These are phyloP conservation scores for Cantharis rustica DNA, from an alignment of 2,888 invertebrate genomes.

Conservation along the genomic window DNA sequence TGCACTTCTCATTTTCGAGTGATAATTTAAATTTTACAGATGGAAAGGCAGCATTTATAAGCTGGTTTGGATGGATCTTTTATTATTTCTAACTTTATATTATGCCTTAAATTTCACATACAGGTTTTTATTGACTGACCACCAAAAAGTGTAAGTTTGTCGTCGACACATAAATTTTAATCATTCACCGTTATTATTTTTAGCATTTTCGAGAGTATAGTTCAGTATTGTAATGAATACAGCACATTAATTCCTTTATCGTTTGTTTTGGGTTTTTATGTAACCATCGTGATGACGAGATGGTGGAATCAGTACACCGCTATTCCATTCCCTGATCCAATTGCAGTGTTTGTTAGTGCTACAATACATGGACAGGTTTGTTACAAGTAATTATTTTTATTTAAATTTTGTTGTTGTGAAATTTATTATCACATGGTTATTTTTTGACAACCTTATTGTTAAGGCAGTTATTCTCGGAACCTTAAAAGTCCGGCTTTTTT, in stretches of 20 bases:
- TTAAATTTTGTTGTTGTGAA: neutral
- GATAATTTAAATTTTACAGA: constrained; percentile 62
- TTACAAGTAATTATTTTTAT: constrained; percentile 5
- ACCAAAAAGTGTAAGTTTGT: constrained; percentile 69
- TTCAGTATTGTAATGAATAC: constrained; percentile 83
- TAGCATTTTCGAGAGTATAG: constrained; percentile 82
- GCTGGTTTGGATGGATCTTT: constrained; percentile 86
- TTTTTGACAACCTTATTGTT: too few species aligned
- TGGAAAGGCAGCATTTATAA: constrained; percentile 97
- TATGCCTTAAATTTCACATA: constrained; percentile 80
- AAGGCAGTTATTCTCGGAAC: too few species aligned
- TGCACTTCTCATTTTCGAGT: constrained; percentile 12
- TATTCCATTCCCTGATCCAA: constrained; percentile 87
- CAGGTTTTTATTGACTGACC: constrained; percentile 68
- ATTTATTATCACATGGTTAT: neutral
- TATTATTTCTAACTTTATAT: constrained; percentile 78
- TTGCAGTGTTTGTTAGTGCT: constrained; percentile 84
- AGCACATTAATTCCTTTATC: constrained; percentile 89
- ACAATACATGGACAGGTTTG: constrained; percentile 79
- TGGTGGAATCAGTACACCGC: constrained; percentile 88
- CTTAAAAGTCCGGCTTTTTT: too few species aligned
- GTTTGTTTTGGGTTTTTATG: constrained; percentile 93
- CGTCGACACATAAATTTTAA: neutral
- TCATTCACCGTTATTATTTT: neutral
- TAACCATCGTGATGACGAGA: constrained; percentile 88